phyloP scores from a whole-genome alignment of 2,888 invertebrate genomes.

The Tenthredo mesomela region DNA sequence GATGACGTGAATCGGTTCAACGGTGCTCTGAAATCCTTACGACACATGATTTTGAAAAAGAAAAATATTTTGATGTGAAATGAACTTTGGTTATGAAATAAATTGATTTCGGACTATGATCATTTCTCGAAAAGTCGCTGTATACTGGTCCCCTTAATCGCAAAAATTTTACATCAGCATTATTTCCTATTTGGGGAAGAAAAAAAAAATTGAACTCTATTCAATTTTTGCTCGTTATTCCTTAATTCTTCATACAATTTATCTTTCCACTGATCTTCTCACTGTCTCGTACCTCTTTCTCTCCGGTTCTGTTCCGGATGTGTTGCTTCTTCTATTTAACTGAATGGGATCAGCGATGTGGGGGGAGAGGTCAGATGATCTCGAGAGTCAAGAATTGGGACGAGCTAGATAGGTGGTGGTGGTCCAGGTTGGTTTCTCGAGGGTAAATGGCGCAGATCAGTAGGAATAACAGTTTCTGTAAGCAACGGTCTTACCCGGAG shows the following conservation, averaged over 20 bases:
- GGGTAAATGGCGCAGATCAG: slow-evolving; percentile 9
- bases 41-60: too few relatives aligned
- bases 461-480: neutral
- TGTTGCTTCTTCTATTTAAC: neutral
- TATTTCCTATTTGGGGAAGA: neutral
- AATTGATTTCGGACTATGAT: too few relatives aligned
- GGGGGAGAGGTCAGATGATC: neutral
- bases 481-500: slow-evolving; percentile 23
- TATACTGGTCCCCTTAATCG: too few relatives aligned
- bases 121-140: too few relatives aligned
- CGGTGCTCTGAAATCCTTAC: too few relatives aligned
- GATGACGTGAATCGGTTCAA: too few relatives aligned
- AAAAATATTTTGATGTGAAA: too few relatives aligned
- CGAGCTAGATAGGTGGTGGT: neutral
- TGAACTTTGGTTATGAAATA: too few relatives aligned
- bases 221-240: neutral
- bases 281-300: too few relatives aligned
- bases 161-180: neutral
- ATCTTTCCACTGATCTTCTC: too few relatives aligned
- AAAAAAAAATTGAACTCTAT: neutral
- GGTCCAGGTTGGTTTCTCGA: neutral
- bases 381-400: neutral
- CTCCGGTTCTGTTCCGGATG: neutral
- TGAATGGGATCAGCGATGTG: neutral
- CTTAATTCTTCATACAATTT: too few relatives aligned